Base-by-base conservation (phyloP, 2,888 invertebrate genomes). In the Temnothorax ravouxi region DNA sequence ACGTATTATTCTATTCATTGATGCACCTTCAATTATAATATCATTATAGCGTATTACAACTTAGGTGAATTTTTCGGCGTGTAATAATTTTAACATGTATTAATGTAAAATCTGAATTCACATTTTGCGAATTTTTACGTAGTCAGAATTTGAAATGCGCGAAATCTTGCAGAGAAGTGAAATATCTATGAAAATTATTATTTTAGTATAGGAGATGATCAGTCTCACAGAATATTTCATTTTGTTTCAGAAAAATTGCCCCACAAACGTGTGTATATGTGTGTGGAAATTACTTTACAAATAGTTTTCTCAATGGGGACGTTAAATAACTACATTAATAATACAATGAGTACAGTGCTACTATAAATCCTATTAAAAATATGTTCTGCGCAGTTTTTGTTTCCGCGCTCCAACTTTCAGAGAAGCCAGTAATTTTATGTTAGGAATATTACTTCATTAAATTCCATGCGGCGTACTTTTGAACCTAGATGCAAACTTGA, bases 391-490 rank as follows among this genome's bases (percentile, higher is more conserved):
- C 54, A 77, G 44, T 69, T 79, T 79, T 71, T 56, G 71, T 79
- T 77, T 66, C 29, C 41, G 21, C 15, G 56, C 72, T 71, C 21
- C 44, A 59, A 71, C 56, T 71, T 79, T 56, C 56, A 71, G 54
- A 79, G 44, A 44, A 69, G 56, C 15, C 56, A 44, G 56, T 79
- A 79, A 79, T 79, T 79, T 79, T 79, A 59, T 79, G 71, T 69
- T 56, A 79, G 34, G 56, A 21, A 79, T 79, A 79, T 79, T 71
- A 71, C 71, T 79, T 79, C 44, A 79, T 79, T 71, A 56, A 79
- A 79, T 79, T 69, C 21, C 44, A 56, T 34, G n/a, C n/a, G 59
- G 44, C 56, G 79, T n/a, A 79, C 44, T 69, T 79, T 79, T 71
- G 29, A 79, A 79, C 34, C 79, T 15, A 34, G 21, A 1, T 44